Evolutionary conservation across 2,888 invertebrate species (phyloP), one percentile per base, ranked within the genome.

Genomic region (Plagiodera versicolora): DNA sequence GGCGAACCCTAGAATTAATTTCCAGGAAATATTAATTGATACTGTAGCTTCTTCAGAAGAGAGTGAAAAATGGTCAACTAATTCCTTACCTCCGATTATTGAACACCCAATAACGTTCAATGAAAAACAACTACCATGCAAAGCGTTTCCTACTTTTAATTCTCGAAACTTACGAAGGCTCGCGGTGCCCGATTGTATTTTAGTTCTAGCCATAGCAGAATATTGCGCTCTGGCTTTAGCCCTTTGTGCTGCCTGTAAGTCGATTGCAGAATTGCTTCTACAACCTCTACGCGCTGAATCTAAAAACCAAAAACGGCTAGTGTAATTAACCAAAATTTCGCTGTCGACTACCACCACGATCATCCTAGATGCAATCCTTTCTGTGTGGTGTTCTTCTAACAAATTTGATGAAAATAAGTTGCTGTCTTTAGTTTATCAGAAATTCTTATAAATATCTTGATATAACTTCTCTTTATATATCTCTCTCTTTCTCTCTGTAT

Each of bases 191-290:
- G 83, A 81, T 77, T 84, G 83, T 69, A 88, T 83, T 83, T 92
- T 92, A 72, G 89, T 88, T 51, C 93, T 83, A 64, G 89, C 87
- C 82, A 91, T 86, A 73, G 89, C 89, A 53, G 92, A 91, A 81
- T 94, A 94, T 70, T 92, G 88, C 32, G 91, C 89, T 39, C 94
- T 84, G 0, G 89, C 92, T 72, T 91, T 89, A 32, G 95, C 95
- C 48, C 95, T 84, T 79, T 94, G 92, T 30, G 90, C 95, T 32
- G 95, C 94, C 76, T 93, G 93, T 68, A 95, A 87, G 83, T 98
- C 97, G 74, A 96, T 91, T 46, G 96, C 97, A 56, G 95, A 96
- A 75, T 92, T 92, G 55, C 96, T 95, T 68, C 96, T 87, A 74
- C 91, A 83, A 72, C 87, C 85, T 66, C 83, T 82, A 46, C 69